A percentile compares a stretch with the other conserved stretches of the same genome.
Evolutionary conservation across 2,888 invertebrate genomes (phyloP).

Genomic region (Metopia argyrocephala): DNA sequence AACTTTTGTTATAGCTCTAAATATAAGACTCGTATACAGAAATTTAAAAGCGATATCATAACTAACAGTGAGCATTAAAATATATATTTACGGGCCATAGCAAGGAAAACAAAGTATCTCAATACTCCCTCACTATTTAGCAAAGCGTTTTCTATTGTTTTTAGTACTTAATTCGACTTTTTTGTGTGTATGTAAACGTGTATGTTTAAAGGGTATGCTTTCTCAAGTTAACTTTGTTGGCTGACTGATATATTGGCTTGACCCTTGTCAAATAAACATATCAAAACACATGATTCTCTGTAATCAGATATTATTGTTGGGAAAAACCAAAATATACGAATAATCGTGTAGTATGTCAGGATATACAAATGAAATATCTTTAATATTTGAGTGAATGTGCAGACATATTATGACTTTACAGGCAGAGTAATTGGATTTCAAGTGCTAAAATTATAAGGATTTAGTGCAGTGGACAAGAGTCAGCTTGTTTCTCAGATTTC

Average conservation of each 20-base stretch:
- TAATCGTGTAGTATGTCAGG: background rate
- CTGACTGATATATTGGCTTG: slow-evolving; percentile 39
- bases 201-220: background rate
- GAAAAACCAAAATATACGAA: background rate
- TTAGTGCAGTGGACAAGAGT: slow-evolving; percentile 6
- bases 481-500: slow-evolving; percentile 30
- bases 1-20: too few species aligned
- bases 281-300: slow-evolving; percentile 32
- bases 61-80: too few species aligned
- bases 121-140: background rate
- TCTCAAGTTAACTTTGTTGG: background rate
- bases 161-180: slow-evolving; percentile 13
- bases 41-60: too few species aligned
- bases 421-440: slow-evolving; percentile 49
- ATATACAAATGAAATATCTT: background rate
- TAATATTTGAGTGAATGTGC: background rate
- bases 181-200: background rate
- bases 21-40: too few species aligned
- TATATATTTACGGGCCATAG: too few species aligned
- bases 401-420: slow-evolving; percentile 35
- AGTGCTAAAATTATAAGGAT: slow-evolving; percentile 48
- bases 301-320: slow-evolving; percentile 9
- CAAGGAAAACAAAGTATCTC: background rate
- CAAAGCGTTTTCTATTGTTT: slow-evolving; percentile 9
- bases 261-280: slow-evolving; percentile 59